Evolutionary conservation across 2,113 vertebrate species (phyloP), one percentile per base, ranked within the genome.

Genomic region (Hippocampus barbouri): DNA sequence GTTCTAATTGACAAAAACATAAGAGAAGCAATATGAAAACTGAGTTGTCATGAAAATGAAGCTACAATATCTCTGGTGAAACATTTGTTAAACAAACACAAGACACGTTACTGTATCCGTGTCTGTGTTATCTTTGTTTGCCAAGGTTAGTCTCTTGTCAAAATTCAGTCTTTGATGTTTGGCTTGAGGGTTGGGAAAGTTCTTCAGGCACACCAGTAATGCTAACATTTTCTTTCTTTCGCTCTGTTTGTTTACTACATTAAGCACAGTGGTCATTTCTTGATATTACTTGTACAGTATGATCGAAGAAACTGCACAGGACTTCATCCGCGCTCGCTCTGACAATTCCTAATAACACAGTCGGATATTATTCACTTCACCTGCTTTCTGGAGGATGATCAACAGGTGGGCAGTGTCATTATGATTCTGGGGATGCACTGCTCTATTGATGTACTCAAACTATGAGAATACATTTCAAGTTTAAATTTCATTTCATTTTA

Each of bases 121-220:
- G 74, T 84, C 0, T 0, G 0, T 41, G 23, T 71, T 74, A 70
- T 74, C 73, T 70, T 59, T 79, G 70, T 86, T 84, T 66, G 74
- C 82, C 74, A 61, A 71, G 68, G 75, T 38, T 53, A 66, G 72
- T 72, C 67, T 85, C 27, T 64, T 79, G 76, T 82, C 78, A 81
- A 88, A 68, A 79, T 34, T 45, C 70, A 6, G 54, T 85, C 68
- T 81, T 40, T 73, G 10, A 4, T 89, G 82, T 89, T 89, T 87
- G 69, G 45, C 77, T 87, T 83, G 72, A 80, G 77, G 87, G 87
- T 59, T 66, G 70, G 75, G 23, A n/a, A 43, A 6, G 10, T 15
- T 73, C 9, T 51, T 72, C 65, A 70, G 60, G 66, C 70, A 79
- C 21, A 41, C 53, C 45, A 38, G 43, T 62, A 34, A 49, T 15